These are phyloP conservation scores for Nycticryphes semicollaris DNA, from an alignment of 2,113 vertebrate species.

Conservation along the genomic window DNA sequence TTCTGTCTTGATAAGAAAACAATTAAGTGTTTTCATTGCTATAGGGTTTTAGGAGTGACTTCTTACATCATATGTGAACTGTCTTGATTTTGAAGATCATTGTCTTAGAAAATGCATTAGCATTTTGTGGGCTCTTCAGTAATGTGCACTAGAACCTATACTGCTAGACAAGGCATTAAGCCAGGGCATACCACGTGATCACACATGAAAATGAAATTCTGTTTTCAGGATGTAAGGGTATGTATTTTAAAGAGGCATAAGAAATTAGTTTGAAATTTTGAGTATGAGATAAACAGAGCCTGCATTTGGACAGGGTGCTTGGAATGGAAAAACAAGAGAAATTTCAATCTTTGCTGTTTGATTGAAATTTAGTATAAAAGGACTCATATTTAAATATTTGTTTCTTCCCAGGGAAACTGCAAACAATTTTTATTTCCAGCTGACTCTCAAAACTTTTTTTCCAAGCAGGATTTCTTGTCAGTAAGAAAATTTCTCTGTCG, in stretches of 20 bases:
- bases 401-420: not conserved
- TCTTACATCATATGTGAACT: not conserved
- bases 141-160: not conserved
- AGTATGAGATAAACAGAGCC: not conserved
- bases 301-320: not conserved
- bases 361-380: not conserved
- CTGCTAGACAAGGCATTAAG: not conserved
- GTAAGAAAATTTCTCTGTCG: not conserved
- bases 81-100: not conserved
- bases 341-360: not conserved
- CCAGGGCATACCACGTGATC: no score
- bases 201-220: not conserved
- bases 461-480: not conserved
- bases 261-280: not conserved
- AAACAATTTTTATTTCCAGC: not conserved
- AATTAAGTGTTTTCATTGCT: not conserved
- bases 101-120: fast-evolving
- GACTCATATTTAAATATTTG: not conserved
- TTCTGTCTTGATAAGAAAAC: not conserved
- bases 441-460: not conserved
- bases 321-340: not conserved
- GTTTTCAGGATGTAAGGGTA: not conserved
- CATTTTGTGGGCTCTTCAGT: not conserved
- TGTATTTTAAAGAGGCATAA: not conserved
- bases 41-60: not conserved